Evolutionary conservation across 2,888 invertebrate species (phyloP).

Genomic region (Ochlodes sylvanus): DNA sequence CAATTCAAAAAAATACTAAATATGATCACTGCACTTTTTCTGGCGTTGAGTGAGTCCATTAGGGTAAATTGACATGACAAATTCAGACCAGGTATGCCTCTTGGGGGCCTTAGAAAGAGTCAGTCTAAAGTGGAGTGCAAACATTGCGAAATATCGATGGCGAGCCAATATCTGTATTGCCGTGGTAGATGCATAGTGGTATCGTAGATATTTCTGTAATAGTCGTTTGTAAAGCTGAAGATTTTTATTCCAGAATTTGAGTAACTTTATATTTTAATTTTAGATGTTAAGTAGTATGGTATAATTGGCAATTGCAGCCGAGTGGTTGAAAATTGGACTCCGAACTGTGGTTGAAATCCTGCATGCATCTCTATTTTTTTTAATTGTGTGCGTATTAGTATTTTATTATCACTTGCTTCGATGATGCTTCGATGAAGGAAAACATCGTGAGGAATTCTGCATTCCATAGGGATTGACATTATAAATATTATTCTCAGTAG

Average conservation of each 20-base stretch:
- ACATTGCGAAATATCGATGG: constrained; percentile 27
- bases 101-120: constrained; percentile 31
- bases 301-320: no score
- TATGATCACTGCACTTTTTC: constrained; percentile 7
- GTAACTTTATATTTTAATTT: background rate
- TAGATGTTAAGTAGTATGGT: no score
- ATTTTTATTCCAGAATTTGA: background rate
- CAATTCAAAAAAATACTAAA: background rate
- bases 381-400: no score
- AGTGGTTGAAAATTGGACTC: no score
- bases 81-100: constrained; percentile 24
- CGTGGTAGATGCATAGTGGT: background rate
- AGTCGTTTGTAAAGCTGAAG: background rate
- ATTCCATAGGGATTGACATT: no score
- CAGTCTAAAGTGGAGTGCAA: constrained; percentile 29
- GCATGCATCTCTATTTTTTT: no score
- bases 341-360: no score
- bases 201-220: background rate
- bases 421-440: no score
- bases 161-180: constrained; percentile 26
- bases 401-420: no score
- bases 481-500: no score
- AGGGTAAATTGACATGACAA: constrained; percentile 31
- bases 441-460: no score
- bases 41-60: constrained; percentile 13